Percentiles rank a stretch among this genome's conserved stretches.
phyloP scores from a whole-genome alignment of 1,140 invertebrate genomes.

The Atta texana region DNA sequence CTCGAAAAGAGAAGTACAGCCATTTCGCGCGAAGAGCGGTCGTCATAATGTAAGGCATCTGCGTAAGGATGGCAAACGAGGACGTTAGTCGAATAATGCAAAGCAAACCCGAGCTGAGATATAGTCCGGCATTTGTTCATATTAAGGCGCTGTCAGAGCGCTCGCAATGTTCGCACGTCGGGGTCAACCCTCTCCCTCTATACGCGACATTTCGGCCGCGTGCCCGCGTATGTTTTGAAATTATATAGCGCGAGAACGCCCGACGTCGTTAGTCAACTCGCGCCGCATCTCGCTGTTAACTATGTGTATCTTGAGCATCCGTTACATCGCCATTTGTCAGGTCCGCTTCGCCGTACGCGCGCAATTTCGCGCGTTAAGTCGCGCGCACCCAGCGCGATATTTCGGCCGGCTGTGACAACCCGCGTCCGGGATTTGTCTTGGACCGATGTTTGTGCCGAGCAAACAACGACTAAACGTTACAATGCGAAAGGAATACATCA shows the following conservation, averaged over 20 bases:
- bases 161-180: slow-evolving; percentile 48
- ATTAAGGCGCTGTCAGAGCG: slow-evolving; percentile 80
- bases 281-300: slow-evolving; percentile 76
- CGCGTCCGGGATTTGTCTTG: slow-evolving; percentile 53
- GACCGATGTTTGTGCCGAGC: slow-evolving; percentile 41
- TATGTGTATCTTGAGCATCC: slow-evolving; percentile 80
- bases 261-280: slow-evolving; percentile 76
- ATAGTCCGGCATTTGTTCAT: slow-evolving; percentile 84
- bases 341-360: slow-evolving; percentile 60
- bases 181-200: slow-evolving; percentile 40
- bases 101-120: slow-evolving; percentile 83
- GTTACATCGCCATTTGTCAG: slow-evolving; percentile 77
- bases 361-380: slow-evolving; percentile 71
- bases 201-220: slow-evolving; percentile 62
- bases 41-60: slow-evolving; percentile 61
- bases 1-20: slow-evolving; percentile 60
- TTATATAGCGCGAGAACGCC: slow-evolving; percentile 80
- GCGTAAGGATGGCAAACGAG: slow-evolving; percentile 82
- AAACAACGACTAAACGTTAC: slow-evolving; percentile 50
- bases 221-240: slow-evolving; percentile 78
- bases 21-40: slow-evolving; percentile 51
- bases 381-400: slow-evolving; percentile 64
- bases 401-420: slow-evolving; percentile 50
- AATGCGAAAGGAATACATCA: slow-evolving; percentile 49
- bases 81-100: slow-evolving; percentile 84